Percentiles rank a stretch among this genome's conserved stretches.
phyloP scores from a whole-genome alignment of 1,140 invertebrate species.

The Nasonia longicornis region DNA sequence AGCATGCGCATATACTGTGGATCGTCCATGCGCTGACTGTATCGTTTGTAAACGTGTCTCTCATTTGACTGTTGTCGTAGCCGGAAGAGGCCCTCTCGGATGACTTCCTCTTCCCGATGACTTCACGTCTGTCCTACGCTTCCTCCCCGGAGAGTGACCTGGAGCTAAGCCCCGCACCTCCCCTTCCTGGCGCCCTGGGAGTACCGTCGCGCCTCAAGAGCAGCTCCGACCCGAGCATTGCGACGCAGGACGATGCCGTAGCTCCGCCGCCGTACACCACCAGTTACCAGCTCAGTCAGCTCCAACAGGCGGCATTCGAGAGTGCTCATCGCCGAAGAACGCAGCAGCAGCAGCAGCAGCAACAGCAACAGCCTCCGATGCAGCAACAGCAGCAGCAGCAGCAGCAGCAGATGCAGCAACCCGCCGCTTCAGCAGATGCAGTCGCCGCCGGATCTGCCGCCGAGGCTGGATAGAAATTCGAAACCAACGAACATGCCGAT shows the following conservation, averaged over 20 bases:
- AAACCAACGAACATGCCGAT: slow-evolving; percentile 73
- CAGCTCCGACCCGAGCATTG: slow-evolving; percentile 88
- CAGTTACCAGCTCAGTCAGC: slow-evolving; percentile 67
- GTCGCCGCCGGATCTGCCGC: slow-evolving; percentile 82
- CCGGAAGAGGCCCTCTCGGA: slow-evolving; percentile 88
- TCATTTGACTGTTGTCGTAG: slow-evolving; percentile 66
- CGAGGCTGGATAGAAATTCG: slow-evolving; percentile 81
- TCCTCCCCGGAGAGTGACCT: slow-evolving; percentile 95
- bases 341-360: slow-evolving; percentile 54
- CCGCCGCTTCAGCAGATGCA: slow-evolving; percentile 46
- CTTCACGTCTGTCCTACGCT: slow-evolving; percentile 93
- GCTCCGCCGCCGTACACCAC: slow-evolving; percentile 70
- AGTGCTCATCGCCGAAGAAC: slow-evolving; percentile 64
- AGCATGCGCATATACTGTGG: no score
- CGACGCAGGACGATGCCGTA: slow-evolving; percentile 75
- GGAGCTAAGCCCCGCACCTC: slow-evolving; percentile 84
- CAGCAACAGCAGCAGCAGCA: slow-evolving; percentile 33
- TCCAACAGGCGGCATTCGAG: slow-evolving; percentile 56
- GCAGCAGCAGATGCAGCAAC: slow-evolving; percentile 42
- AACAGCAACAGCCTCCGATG: slow-evolving; percentile 66
- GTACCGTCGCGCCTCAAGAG: slow-evolving; percentile 82
- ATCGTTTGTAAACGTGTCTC: not conserved
- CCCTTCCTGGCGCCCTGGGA: slow-evolving; percentile 71
- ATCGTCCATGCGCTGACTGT: not conserved
- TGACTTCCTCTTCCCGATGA: slow-evolving; percentile 99